Evolutionary conservation across 1,140 invertebrate species (phyloP).

Genomic region (Pseudomyrmex gracilis): DNA sequence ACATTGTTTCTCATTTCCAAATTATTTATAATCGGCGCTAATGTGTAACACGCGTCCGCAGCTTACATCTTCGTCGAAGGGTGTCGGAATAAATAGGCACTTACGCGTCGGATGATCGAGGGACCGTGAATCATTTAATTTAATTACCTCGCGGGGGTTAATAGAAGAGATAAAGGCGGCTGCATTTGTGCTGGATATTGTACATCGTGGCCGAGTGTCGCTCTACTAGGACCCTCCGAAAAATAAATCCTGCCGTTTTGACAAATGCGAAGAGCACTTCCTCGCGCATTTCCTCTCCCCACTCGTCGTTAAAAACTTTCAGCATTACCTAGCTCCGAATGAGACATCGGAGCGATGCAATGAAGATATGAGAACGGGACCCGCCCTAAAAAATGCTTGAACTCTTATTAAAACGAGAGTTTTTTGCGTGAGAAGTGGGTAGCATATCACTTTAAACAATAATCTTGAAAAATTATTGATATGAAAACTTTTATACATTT

Average conservation of each 20-base stretch:
- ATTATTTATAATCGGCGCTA: slow-evolving; percentile 4
- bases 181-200: slow-evolving; percentile 76
- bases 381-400: not conserved
- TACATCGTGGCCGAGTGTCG: slow-evolving; percentile 60
- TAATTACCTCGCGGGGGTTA: slow-evolving; percentile 84
- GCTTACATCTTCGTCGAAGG: slow-evolving; percentile 66
- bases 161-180: slow-evolving; percentile 84
- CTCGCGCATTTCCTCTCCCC: not conserved
- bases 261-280: slow-evolving; percentile 42
- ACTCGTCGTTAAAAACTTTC: slow-evolving; percentile 50
- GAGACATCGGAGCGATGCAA: slow-evolving; percentile 42
- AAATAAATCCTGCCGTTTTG: slow-evolving; percentile 70
- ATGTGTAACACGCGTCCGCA: slow-evolving; percentile 23
- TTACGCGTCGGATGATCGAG: slow-evolving; percentile 82
- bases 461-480: not conserved
- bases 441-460: not conserved
- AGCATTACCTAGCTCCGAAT: slow-evolving; percentile 40
- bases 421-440: not conserved
- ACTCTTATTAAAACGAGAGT: slow-evolving; percentile 34
- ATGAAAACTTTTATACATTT: too few species aligned
- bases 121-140: slow-evolving; percentile 84
- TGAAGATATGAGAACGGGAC: not conserved
- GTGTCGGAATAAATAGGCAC: slow-evolving; percentile 80
- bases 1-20: not conserved
- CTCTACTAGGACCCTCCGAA: slow-evolving; percentile 66